Percentiles rank a stretch among this genome's conserved stretches.
Evolutionary conservation across 2,888 invertebrate species (phyloP).

Genomic region (Scelioninae gen. 1): DNA sequence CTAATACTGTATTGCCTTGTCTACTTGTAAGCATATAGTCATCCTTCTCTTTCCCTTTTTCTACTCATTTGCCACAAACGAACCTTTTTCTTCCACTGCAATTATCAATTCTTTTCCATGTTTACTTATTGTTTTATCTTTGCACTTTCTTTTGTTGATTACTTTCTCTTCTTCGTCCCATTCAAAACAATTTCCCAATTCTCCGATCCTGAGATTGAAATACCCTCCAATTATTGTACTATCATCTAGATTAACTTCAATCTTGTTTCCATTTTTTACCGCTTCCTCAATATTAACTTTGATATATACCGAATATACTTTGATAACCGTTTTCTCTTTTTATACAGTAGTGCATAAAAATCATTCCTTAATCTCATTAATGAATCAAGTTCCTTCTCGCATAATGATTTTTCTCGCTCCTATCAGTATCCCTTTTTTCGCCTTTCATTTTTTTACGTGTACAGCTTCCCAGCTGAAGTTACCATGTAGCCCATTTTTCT

Average conservation of each 20-base stretch:
- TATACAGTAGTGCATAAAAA: too few relatives aligned
- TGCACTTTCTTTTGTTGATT: not conserved
- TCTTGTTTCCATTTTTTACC: not conserved
- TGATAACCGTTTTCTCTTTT: too few relatives aligned
- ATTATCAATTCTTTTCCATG: slow-evolving; percentile 4
- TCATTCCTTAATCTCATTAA: too few relatives aligned
- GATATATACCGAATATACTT: not conserved
- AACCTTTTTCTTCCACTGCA: too few relatives aligned
- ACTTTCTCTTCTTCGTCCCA: not conserved
- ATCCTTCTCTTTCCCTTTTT: slow-evolving; percentile 2
- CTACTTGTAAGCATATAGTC: slow-evolving; percentile 2
- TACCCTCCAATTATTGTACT: not conserved
- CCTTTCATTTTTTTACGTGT: too few relatives aligned
- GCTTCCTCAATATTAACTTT: not conserved
- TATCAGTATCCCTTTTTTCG: too few relatives aligned
- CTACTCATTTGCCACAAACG: not conserved
- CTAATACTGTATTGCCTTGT: not conserved
- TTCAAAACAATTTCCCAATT: not conserved
- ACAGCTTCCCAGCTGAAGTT: too few relatives aligned
- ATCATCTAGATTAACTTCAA: not conserved
- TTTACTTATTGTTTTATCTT: not conserved
- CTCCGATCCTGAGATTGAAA: not conserved
- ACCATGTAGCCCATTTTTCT: too few relatives aligned
- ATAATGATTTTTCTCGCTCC: too few relatives aligned
- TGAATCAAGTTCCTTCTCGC: too few relatives aligned